Conservation (phyloP, 2,888 invertebrate genomes). For the Ashinkailepas kermadecensis region DNA sequence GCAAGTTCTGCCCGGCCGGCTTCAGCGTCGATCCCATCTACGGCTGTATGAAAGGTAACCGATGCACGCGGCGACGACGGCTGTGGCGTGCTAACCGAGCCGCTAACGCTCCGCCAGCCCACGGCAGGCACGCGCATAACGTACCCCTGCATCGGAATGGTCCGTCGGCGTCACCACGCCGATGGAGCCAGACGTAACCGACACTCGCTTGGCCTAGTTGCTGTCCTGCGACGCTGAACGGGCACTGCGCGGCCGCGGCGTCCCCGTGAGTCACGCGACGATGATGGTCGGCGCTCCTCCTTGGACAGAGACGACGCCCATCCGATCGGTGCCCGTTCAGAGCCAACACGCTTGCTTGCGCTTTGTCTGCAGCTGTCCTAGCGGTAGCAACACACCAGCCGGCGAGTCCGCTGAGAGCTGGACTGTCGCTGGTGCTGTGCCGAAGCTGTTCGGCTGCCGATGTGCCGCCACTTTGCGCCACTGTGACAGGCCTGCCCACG, state of each 20-base stretch:
- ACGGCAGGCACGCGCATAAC: background rate
- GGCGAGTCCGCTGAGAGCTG: too few relatives aligned
- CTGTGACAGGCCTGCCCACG: too few relatives aligned
- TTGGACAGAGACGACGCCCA: background rate
- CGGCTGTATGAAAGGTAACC: conserved; percentile 93
- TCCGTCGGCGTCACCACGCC: too few relatives aligned
- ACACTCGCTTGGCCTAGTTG: background rate
- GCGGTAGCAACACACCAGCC: too few relatives aligned
- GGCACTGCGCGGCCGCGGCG: background rate
- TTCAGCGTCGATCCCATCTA: conserved; percentile 83
- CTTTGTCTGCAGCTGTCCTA: background rate
- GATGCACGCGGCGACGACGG: conserved; percentile 16
- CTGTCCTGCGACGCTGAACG: background rate
- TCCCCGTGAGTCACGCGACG: background rate
- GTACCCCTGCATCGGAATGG: background rate
- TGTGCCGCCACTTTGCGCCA: too few relatives aligned
- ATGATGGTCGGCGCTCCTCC: background rate
- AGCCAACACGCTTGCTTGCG: background rate
- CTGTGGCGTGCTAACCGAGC: background rate
- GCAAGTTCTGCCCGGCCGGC: conserved; percentile 92
- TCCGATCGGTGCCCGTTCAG: too few relatives aligned
- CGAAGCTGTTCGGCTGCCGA: too few relatives aligned
- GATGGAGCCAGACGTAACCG: background rate
- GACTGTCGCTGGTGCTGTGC: too few relatives aligned
- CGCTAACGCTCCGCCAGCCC: background rate